Evolutionary conservation across 2,797 vertebrate species (phyloP).

Genomic region (Hippoglossus hippoglossus): DNA sequence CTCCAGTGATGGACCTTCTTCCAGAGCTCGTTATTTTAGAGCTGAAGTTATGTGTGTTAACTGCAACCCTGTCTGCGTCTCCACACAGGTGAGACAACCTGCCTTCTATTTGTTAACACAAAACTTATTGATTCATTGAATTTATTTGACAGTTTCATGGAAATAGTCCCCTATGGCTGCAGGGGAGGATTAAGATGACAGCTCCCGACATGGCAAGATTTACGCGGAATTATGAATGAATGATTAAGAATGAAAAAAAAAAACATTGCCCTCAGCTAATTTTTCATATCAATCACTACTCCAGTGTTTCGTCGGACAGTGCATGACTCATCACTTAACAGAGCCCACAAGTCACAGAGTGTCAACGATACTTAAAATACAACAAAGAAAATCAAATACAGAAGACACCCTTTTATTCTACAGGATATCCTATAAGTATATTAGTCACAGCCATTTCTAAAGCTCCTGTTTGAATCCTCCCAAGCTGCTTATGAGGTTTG

Average conservation of each 20-base stretch:
- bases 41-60: not conserved
- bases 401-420: no score
- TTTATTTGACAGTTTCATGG: not conserved
- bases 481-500: not conserved
- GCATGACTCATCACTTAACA: not conserved
- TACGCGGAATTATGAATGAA: not conserved
- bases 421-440: no score
- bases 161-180: no score
- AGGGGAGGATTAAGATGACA: not conserved
- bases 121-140: not conserved
- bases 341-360: not conserved
- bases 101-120: not conserved
- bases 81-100: not conserved
- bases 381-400: not conserved
- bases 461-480: not conserved
- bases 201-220: not conserved
- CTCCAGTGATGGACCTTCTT: not conserved
- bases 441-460: not conserved
- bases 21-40: slow-evolving; percentile 19
- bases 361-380: not conserved
- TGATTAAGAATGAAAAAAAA: not conserved
- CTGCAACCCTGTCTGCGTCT: not conserved
- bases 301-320: not conserved
- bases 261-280: not conserved
- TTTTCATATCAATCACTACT: not conserved